phyloP scores from a whole-genome alignment of 30 jellyfish, hydroid and myxozoan species.

The Pelagia noctiluca region DNA sequence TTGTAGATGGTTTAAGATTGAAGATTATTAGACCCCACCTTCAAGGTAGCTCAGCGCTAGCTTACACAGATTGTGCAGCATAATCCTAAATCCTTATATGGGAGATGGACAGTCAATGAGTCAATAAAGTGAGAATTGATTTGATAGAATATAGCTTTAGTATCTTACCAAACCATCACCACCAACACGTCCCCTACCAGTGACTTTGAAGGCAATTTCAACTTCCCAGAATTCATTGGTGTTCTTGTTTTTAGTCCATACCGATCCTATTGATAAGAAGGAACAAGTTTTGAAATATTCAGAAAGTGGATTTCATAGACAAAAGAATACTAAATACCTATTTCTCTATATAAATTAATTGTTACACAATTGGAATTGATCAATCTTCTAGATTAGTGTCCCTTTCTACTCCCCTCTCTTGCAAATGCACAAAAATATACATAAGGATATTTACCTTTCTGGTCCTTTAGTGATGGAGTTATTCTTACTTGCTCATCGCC shows the following conservation, averaged over 20 bases:
- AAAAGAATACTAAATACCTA: background rate
- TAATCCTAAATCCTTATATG: too few species aligned
- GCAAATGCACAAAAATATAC: too few species aligned
- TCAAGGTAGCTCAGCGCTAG: too few species aligned
- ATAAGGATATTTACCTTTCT: slow-evolving; percentile 90
- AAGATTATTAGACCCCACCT: too few species aligned
- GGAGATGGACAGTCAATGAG: background rate
- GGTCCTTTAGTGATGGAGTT: slow-evolving; percentile 94
- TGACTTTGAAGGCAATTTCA: slow-evolving; percentile 74
- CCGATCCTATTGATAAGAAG: slow-evolving; percentile 47
- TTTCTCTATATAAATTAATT: background rate
- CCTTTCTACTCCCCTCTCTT: too few species aligned
- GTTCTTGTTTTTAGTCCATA: slow-evolving; percentile 83
- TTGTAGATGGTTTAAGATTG: too few species aligned
- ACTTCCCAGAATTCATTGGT: slow-evolving; percentile 93
- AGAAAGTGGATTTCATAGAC: background rate
- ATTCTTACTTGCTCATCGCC: slow-evolving; percentile 93
- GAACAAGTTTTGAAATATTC: too few species aligned
- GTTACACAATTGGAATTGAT: too few species aligned
- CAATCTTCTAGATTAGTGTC: too few species aligned
- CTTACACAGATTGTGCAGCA: too few species aligned
- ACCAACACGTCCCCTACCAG: slow-evolving; percentile 96
- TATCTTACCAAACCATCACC: slow-evolving; percentile 96
- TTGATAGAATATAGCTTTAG: background rate
- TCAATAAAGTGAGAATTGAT: background rate